phyloP scores from a whole-genome alignment of 2,888 invertebrate genomes.

The Lepidonotus clava region DNA sequence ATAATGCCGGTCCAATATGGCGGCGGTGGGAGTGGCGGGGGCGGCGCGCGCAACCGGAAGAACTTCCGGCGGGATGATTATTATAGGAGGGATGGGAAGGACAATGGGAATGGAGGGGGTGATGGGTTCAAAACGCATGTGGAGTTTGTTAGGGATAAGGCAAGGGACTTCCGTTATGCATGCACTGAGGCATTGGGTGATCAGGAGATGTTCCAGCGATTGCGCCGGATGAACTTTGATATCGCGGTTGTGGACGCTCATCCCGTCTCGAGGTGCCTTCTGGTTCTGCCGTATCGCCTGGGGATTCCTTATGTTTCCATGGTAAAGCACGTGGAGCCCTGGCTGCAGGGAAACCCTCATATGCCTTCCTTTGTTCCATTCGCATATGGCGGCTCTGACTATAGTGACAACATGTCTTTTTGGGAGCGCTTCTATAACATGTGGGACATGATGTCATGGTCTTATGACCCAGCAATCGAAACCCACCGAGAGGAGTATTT shows the following conservation, averaged over 20 bases:
- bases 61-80: background rate
- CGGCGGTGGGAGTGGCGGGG: background rate
- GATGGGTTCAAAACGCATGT: background rate
- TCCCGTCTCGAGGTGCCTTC: conserved; percentile 23
- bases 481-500: background rate
- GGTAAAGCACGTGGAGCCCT: conserved; percentile 8
- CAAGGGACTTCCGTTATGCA: background rate
- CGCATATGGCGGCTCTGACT: background rate
- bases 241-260: conserved; percentile 9
- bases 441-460: background rate
- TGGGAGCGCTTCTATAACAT: conserved; percentile 40
- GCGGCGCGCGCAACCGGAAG: background rate
- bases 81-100: background rate
- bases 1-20: background rate
- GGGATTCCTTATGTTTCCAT: conserved; percentile 17
- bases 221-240: conserved; percentile 30
- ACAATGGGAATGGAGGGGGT: background rate
- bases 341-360: conserved; percentile 8
- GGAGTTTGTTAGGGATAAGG: background rate
- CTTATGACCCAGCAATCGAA: background rate
- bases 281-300: background rate
- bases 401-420: conserved; percentile 31
- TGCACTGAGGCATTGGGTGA: background rate
- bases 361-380: conserved; percentile 10
- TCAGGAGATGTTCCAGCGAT: background rate